Percentiles rank a stretch among this genome's conserved stretches.
Conservation (phyloP, 2,113 vertebrate genomes). For the Leucopsar rothschildi region DNA sequence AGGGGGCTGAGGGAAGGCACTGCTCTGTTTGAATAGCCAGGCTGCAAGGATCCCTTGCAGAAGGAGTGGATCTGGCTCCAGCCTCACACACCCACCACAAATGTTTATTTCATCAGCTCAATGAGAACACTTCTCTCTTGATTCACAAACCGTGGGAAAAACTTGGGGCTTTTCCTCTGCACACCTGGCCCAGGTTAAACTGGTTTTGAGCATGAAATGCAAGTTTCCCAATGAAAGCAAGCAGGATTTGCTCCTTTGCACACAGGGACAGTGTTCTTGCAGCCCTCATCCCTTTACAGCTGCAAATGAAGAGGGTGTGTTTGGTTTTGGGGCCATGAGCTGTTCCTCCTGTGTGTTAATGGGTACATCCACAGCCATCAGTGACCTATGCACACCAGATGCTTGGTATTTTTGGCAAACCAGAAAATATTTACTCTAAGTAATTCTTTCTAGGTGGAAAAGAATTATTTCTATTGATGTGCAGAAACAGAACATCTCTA, state of each 20-base stretch:
- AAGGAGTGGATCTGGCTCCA: neutral
- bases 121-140: neutral
- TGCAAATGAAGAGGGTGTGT: neutral
- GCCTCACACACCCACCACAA: neutral
- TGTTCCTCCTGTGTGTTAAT: neutral
- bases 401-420: neutral
- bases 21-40: neutral
- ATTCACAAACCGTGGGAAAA: neutral
- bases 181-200: neutral
- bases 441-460: neutral
- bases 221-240: neutral
- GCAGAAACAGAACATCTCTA: neutral
- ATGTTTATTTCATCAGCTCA: neutral
- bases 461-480: neutral
- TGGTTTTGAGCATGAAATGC: neutral
- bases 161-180: neutral
- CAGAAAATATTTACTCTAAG: neutral
- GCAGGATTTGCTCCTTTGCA: neutral
- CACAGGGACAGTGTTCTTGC: neutral
- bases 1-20: neutral
- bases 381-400: neutral
- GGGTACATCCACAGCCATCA: neutral
- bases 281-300: neutral
- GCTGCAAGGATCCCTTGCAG: neutral
- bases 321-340: neutral